Conservation (phyloP, 2,888 invertebrate genomes). For the Eucera pruinosa region DNA sequence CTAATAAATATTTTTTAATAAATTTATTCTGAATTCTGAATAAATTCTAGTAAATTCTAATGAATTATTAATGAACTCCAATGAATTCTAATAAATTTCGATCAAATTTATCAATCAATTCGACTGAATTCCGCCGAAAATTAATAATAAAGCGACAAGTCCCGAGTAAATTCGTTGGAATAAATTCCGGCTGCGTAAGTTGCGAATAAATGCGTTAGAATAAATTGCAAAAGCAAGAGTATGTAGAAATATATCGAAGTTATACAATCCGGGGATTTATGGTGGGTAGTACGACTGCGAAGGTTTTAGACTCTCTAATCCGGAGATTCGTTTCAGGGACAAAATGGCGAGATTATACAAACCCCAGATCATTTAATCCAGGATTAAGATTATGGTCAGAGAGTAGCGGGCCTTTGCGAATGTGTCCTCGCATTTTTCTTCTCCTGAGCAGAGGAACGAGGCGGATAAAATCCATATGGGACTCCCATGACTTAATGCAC, state of each 20-base stretch:
- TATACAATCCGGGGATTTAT: slow-evolving; percentile 70
- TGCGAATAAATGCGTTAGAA: no score
- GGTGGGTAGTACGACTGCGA: slow-evolving; percentile 53
- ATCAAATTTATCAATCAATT: no score
- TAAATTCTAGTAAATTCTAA: no score
- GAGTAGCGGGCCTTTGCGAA: slow-evolving; percentile 52
- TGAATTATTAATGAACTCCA: no score
- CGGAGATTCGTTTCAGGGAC: slow-evolving; percentile 69
- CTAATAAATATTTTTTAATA: no score
- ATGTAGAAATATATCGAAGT: slow-evolving; percentile 51
- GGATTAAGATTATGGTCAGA: slow-evolving; percentile 72
- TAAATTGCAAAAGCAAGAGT: no score
- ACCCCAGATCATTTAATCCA: slow-evolving; percentile 69
- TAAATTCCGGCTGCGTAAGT: no score
- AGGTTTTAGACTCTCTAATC: slow-evolving; percentile 71
- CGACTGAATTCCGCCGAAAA: no score
- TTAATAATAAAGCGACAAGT: no score
- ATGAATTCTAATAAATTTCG: no score
- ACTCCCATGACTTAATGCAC: slow-evolving; percentile 31
- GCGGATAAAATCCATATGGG: slow-evolving; percentile 53
- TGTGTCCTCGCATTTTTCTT: slow-evolving; percentile 64
- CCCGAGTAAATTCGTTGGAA: no score
- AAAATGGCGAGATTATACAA: slow-evolving; percentile 73
- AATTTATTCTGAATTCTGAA: no score
- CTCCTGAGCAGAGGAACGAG: slow-evolving; percentile 27